Evolutionary conservation across 2,888 invertebrate genomes (phyloP), one percentile per base, ranked within the genome.

Genomic region (Cheilosia urbana): DNA sequence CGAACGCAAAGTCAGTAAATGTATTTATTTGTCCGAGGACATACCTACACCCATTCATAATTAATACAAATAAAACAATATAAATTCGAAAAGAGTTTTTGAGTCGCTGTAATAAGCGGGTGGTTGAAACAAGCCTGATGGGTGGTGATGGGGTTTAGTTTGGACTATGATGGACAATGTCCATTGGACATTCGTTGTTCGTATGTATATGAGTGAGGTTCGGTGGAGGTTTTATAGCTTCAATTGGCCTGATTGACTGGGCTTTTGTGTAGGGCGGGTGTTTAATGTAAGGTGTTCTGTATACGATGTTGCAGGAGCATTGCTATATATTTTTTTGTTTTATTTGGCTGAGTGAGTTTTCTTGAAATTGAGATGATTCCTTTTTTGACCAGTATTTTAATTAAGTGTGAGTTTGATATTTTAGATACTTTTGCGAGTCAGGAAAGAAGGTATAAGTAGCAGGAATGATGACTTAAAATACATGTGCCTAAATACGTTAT

Each of bases 81-180:
- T 72, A 42, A 62, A 62, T 72, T 72, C 72, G 15, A 62, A 51
- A 53, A 42, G 37, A 60, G 51, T 71, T 17, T 60, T 34, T 21
- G 9, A 58, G 69, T 40, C 37, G 34, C 60, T 72, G 71, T 30
- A 51, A 27, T 40, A 9, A 51, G 49, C 47, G 13, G 6, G 47
- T 69, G 47, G 58, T 69, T 37, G 47, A 58, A 24, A 51, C 51
- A 9, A 24, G 53, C 60, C 17, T 21, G 30, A 17, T 21, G 30
- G 17, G 34, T 34, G 13, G 17, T 47, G 63, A 34, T 63, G 15
- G 21, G 13, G 0, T 21, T 30, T 17, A 45, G 7, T 17, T 40
- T 40, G 21, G 19, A 6, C 27, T 30, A 9, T 6, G 3, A 42
- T 45, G 15, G 19, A n/a, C 19, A 21, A n/a, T n/a, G n/a, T n/a